A percentile compares a stretch with the other conserved stretches of the same genome.
These are phyloP conservation scores for Rhagologus leucostigma DNA, from an alignment of 2,113 vertebrate genomes.

Conservation along the genomic window DNA sequence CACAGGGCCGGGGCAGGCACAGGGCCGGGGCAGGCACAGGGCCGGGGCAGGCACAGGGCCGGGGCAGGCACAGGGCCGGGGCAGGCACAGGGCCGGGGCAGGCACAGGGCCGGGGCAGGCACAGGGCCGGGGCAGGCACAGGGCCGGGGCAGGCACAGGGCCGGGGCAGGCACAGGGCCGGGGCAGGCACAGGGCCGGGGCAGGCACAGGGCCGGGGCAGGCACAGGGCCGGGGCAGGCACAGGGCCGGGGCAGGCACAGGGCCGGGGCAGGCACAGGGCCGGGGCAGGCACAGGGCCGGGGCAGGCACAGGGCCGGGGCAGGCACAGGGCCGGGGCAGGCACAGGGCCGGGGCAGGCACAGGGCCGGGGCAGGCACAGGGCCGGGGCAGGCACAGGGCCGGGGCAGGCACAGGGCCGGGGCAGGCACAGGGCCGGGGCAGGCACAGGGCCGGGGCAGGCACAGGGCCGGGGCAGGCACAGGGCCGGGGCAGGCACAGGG, in stretches of 20 bases:
- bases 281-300: neutral
- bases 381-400: neutral
- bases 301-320: too few relatives aligned
- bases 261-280: too few relatives aligned
- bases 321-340: neutral
- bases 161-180: too few relatives aligned
- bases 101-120: neutral
- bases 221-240: neutral
- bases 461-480: neutral
- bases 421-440: neutral
- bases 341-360: neutral
- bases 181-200: neutral
- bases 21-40: too few relatives aligned
- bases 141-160: neutral
- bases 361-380: too few relatives aligned
- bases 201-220: too few relatives aligned
- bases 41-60: neutral
- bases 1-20: neutral
- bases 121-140: neutral
- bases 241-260: neutral
- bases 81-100: neutral
- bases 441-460: neutral
- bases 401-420: too few relatives aligned
- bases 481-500: neutral
- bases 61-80: too few relatives aligned